Conservation (phyloP, 2,888 invertebrate genomes). For the Torymus tubicola region DNA sequence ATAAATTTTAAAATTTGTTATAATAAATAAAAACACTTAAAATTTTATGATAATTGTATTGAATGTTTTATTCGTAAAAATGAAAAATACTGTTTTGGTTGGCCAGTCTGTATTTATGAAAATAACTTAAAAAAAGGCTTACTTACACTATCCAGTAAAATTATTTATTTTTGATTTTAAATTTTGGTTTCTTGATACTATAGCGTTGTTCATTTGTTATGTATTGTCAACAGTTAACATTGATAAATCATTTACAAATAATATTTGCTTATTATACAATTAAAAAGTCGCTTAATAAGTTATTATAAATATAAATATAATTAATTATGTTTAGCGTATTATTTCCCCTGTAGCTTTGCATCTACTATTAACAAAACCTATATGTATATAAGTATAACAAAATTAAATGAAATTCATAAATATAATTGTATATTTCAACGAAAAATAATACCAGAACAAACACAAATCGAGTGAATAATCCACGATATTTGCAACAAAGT, state of each 20-base stretch:
- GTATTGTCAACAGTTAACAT: constrained; percentile 50
- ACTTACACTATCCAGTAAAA: neutral
- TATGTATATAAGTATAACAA: neutral
- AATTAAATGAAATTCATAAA: neutral
- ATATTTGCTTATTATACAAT: constrained; percentile 31
- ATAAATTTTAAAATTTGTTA: neutral
- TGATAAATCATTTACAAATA: constrained; percentile 52
- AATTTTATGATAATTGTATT: constrained; percentile 1
- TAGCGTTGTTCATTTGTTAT: constrained; percentile 9
- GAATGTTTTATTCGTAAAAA: too few relatives aligned
- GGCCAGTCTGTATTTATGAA: constrained; percentile 18
- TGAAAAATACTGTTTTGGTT: constrained; percentile 4
- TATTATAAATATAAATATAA: neutral
- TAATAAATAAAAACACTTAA: constrained; percentile 9
- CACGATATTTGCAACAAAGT: constrained; percentile 4
- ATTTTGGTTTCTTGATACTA: neutral
- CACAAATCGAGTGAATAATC: constrained; percentile 16
- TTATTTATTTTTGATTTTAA: constrained; percentile 16
- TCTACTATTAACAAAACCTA: neutral
- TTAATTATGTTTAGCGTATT: constrained; percentile 52
- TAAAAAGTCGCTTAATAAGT: constrained; percentile 22
- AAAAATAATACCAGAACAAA: neutral
- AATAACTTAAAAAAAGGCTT: constrained; percentile 37
- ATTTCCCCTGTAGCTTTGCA: constrained; percentile 41
- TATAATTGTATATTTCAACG: too few relatives aligned